Conservation (phyloP, 35 echinoderm and acorn worm species). For the Patiria miniata region DNA sequence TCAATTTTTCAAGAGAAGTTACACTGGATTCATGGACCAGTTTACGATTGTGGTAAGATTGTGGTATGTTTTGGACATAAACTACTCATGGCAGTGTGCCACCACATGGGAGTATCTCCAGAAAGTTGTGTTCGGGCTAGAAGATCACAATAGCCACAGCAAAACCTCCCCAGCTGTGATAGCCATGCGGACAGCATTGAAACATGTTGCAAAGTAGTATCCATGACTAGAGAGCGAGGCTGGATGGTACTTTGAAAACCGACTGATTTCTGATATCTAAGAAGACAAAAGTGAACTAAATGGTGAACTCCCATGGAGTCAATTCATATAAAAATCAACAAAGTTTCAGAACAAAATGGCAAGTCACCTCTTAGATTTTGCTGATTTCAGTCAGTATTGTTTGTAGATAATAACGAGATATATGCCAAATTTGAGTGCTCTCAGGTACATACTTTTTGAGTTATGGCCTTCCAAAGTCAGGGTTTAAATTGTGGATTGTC, state of each 20-base stretch:
- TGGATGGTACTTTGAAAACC: not conserved
- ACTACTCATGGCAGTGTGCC: slow-evolving; percentile 5
- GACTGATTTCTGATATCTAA: not conserved
- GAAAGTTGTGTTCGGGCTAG: slow-evolving; percentile 22
- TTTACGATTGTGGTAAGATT: not conserved
- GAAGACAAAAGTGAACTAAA: too few relatives aligned
- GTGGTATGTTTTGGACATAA: not conserved
- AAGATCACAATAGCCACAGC: slow-evolving; percentile 24
- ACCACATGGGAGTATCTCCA: slow-evolving; percentile 25
- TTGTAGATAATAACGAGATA: not conserved
- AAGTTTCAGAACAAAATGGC: slow-evolving; percentile 1
- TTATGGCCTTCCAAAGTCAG: not conserved
- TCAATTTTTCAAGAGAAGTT: not conserved
- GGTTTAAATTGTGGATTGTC: not conserved
- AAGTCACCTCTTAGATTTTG: slow-evolving; percentile 1
- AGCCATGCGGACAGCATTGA: slow-evolving; percentile 31
- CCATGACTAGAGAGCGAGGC: not conserved
- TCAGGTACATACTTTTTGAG: too few relatives aligned
- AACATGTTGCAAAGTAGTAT: slow-evolving; percentile 12
- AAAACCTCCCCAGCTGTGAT: slow-evolving; percentile 25
- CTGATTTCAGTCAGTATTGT: not conserved
- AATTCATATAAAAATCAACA: not conserved
- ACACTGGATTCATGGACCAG: not conserved
- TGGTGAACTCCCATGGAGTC: too few relatives aligned
- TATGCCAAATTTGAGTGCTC: not conserved